These are phyloP conservation scores for Dipodomys ordii DNA, from an alignment of 2,113 vertebrate genomes.

Conservation along the genomic window DNA sequence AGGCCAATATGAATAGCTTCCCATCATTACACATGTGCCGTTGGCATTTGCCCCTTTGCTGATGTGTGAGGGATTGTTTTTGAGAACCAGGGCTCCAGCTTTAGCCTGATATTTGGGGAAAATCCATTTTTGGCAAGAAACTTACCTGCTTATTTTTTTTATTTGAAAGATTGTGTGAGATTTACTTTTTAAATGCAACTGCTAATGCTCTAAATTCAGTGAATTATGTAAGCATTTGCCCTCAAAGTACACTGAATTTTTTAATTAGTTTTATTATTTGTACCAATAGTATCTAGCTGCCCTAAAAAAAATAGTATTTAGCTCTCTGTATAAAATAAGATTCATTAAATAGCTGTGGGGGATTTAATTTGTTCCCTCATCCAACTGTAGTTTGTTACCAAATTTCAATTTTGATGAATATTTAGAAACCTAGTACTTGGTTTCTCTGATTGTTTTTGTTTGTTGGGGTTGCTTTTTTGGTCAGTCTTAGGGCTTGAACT, in stretches of 20 bases:
- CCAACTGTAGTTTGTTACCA: slow-evolving; percentile 10
- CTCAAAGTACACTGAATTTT: background rate
- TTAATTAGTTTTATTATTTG: slow-evolving; percentile 14
- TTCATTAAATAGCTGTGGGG: background rate
- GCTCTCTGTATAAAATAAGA: background rate
- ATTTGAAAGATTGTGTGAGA: slow-evolving; percentile 41
- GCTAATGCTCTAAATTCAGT: slow-evolving; percentile 29
- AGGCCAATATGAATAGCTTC: slow-evolving; percentile 85
- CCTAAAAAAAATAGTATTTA: background rate
- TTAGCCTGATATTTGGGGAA: slow-evolving; percentile 12
- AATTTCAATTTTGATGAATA: background rate
- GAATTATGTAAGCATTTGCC: slow-evolving; percentile 24
- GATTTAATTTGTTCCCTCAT: background rate
- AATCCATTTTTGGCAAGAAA: slow-evolving; percentile 36
- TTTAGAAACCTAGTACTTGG: background rate
- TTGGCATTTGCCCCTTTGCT: slow-evolving; percentile 52
- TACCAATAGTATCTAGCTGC: background rate
- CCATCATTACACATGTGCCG: slow-evolving; percentile 72
- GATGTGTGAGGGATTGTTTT: slow-evolving; percentile 57
- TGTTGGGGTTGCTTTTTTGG: too few species aligned
- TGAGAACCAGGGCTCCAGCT: slow-evolving; percentile 58
- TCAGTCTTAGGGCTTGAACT: too few species aligned
- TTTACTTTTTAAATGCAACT: slow-evolving; percentile 49
- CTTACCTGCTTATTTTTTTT: background rate
- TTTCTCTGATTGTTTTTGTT: background rate